phyloP scores from a whole-genome alignment of 1,140 invertebrate genomes.

The Conus betulinus region DNA sequence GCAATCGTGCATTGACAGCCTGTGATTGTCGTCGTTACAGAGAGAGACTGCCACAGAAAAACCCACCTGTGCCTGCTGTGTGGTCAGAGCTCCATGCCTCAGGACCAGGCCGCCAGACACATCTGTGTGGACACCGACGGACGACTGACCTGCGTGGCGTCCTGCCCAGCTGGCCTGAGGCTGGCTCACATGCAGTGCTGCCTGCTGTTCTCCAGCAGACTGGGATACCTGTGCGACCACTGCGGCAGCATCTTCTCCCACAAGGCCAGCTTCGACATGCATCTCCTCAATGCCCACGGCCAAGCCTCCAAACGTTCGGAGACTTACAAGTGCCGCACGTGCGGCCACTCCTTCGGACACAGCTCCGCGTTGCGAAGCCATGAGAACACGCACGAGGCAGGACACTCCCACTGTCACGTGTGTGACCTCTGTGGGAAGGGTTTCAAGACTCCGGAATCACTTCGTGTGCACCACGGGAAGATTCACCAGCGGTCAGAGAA shows the following conservation, averaged over 20 bases:
- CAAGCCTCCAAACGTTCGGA: background rate
- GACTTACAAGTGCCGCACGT: slow-evolving; percentile 10
- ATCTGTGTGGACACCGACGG: background rate
- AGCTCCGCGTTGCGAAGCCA: background rate
- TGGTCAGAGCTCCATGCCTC: background rate
- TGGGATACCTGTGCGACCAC: background rate
- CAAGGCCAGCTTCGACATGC: background rate
- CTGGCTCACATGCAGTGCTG: background rate
- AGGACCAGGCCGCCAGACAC: background rate
- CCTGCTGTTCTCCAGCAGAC: background rate
- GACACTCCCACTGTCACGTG: background rate
- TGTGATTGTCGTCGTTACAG: background rate
- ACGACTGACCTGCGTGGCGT: background rate
- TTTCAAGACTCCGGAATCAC: background rate
- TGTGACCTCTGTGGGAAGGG: slow-evolving; percentile 19
- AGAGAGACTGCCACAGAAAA: background rate
- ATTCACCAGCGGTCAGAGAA: slow-evolving; percentile 3
- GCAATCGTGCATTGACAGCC: background rate
- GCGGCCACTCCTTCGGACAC: background rate
- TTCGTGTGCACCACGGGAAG: slow-evolving; percentile 3
- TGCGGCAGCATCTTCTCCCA: background rate
- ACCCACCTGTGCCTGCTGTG: background rate
- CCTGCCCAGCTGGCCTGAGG: background rate
- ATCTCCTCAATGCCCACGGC: background rate
- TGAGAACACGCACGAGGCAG: background rate